Base-by-base conservation (phyloP, 2,888 invertebrate species). In the Apodemia hepburni region DNA sequence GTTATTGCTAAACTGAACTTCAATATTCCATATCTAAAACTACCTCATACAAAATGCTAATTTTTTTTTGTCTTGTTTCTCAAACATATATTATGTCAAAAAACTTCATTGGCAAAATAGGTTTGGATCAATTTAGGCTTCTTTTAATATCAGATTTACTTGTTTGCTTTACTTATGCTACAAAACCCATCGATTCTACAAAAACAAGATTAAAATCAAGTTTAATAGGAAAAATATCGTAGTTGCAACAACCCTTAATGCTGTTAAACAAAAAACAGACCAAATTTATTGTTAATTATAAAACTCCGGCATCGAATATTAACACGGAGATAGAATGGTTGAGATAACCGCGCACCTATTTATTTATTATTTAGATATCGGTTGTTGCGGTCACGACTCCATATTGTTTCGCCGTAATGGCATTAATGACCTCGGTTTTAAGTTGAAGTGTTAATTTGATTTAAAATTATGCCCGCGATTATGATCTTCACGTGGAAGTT, bases 361-460 rank as follows among this genome's bases (percentile, higher is more conserved):
- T 89, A 90, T 90, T 89, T 90, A 91, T 90, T 91, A 90, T 89
- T 88, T 87, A 90, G 89, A 87, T 88, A 89, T 87, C 81, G 84
- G 82, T 80, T 81, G 79, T 77, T 70, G 82, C 84, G 87, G 88
- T 88, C 90, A 90, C 88, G 90, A 89, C 80, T 85, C 82, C 84
- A 86, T 89, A 88, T 90, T 90, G 89, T 89, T 87, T 85, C 85
- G 86, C 77, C 79, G 81, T 88, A 87, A 89, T 87, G 84, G 81
- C 85, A 87, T 87, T 87, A 88, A 88, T 86, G 89, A 87, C 90
- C 90, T 84, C 87, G 85, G 85, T 85, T 88, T 84, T 85, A 90
- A 91, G 87, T 90, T 87, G 88, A 90, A 89, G 90, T 91, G 90
- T 91, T 91, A 91, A 90, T 91, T 91, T 88, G 87, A 90, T 90